A percentile compares a stretch with the other conserved stretches of the same genome.
These are phyloP conservation scores for Centropus bengalensis DNA, from an alignment of 2,113 vertebrate genomes.

Conservation along the genomic window DNA sequence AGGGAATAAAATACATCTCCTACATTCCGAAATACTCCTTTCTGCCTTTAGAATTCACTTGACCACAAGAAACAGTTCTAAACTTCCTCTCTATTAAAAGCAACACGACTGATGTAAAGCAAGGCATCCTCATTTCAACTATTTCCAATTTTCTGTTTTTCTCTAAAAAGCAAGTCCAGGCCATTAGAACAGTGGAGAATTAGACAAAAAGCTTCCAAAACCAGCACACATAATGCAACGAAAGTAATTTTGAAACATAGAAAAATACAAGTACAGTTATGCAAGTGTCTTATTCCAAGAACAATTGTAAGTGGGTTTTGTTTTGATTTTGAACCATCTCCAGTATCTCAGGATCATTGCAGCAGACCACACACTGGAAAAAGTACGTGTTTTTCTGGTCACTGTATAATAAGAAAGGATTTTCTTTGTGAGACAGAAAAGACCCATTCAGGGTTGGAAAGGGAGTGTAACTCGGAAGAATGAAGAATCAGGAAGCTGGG, in stretches of 20 bases:
- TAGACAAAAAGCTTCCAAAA: conserved; percentile 63
- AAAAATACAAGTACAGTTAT: conserved; percentile 59
- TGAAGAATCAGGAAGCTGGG: conserved; percentile 34
- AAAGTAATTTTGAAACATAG: conserved; percentile 55
- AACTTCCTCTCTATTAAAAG: conserved; percentile 27
- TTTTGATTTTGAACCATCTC: conserved; percentile 66
- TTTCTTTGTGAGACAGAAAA: conserved; percentile 55
- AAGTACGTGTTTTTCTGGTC: conserved; percentile 51
- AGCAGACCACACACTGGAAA: conserved; percentile 69
- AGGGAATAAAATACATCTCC: not conserved
- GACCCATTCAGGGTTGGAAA: conserved; percentile 33
- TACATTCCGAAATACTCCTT: not conserved
- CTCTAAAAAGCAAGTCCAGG: conserved; percentile 77
- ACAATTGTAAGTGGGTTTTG: conserved; percentile 69
- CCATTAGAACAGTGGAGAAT: conserved; percentile 59
- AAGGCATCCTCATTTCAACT: conserved; percentile 77
- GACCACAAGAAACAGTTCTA: not conserved
- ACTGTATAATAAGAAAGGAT: conserved; percentile 46
- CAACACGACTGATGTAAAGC: conserved; percentile 71
- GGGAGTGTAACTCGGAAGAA: not conserved
- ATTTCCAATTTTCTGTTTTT: conserved; percentile 78
- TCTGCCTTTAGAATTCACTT: not conserved
- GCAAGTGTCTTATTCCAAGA: conserved; percentile 64
- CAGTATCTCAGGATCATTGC: conserved; percentile 55
- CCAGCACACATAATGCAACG: conserved; percentile 21